Conservation (phyloP, 2,797 vertebrate genomes). For the Centropyge bicolor region DNA sequence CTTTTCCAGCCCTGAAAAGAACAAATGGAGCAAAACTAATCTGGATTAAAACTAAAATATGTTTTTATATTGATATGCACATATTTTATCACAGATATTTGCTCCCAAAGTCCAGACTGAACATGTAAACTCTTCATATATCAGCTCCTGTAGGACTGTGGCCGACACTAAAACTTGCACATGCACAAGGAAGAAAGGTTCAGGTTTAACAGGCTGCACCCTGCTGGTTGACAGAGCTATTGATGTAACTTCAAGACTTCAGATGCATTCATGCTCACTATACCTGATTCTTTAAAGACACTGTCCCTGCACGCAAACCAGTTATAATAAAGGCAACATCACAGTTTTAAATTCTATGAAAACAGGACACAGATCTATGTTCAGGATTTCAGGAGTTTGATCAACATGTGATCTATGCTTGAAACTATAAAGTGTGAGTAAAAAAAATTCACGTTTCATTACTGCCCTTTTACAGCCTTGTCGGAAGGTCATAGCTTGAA, state of each 20-base stretch:
- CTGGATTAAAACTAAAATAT: background rate
- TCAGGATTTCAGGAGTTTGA: background rate
- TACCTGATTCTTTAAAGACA: background rate
- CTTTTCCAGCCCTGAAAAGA: background rate
- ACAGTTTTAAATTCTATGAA: background rate
- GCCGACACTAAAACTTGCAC: background rate
- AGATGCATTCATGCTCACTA: background rate
- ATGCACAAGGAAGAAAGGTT: background rate
- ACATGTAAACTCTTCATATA: background rate
- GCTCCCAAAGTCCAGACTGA: background rate
- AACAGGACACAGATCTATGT: background rate
- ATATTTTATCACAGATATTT: background rate
- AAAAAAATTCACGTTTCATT: background rate
- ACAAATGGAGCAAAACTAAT: background rate
- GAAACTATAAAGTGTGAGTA: background rate
- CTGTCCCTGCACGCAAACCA: background rate
- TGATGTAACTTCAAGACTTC: background rate
- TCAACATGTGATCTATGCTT: background rate
- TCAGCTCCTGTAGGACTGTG: background rate
- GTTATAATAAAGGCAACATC: no score
- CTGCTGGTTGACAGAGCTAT: background rate
- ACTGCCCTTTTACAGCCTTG: background rate
- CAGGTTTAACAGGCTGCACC: background rate
- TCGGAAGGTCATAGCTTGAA: background rate
- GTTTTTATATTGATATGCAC: background rate